A percentile compares a stretch with the other conserved stretches of the same genome.
phyloP scores from a whole-genome alignment of 92 coral and sea anemone species.

The Actinernus sp. region DNA sequence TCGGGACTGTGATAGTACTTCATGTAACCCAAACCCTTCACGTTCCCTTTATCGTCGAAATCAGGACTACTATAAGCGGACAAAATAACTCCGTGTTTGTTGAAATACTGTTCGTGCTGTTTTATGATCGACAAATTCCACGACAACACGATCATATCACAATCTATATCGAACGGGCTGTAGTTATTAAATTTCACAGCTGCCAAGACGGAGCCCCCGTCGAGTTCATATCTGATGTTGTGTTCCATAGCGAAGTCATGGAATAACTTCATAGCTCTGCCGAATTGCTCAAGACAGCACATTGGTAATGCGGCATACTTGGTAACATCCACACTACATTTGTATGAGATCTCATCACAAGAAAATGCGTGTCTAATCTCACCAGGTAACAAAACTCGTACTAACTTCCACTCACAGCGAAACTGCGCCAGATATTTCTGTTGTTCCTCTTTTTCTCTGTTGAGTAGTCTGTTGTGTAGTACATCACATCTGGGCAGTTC shows the following conservation, averaged over 20 bases:
- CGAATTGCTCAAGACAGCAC: constrained; percentile 47
- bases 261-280: constrained; percentile 21
- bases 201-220: constrained; percentile 25
- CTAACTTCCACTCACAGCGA: constrained; percentile 23
- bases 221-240: constrained; percentile 23
- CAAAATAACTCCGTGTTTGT: constrained; percentile 15
- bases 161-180: constrained; percentile 43
- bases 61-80: background rate
- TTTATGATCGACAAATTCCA: constrained; percentile 11
- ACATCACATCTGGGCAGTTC: constrained; percentile 60
- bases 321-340: constrained; percentile 24
- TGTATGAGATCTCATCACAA: constrained; percentile 39
- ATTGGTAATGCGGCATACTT: constrained; percentile 32
- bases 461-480: constrained; percentile 42
- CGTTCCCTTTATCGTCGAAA: background rate
- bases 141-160: constrained; percentile 13
- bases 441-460: constrained; percentile 9
- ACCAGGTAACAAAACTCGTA: constrained; percentile 18
- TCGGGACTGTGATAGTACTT: constrained; percentile 32
- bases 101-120: background rate
- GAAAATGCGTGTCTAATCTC: constrained; percentile 26
- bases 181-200: constrained; percentile 22
- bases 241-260: constrained; percentile 28
- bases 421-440: constrained; percentile 21
- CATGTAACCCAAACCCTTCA: constrained; percentile 11